phyloP scores from a whole-genome alignment of 2,888 invertebrate species.

The Asteroscopus sphinx region DNA sequence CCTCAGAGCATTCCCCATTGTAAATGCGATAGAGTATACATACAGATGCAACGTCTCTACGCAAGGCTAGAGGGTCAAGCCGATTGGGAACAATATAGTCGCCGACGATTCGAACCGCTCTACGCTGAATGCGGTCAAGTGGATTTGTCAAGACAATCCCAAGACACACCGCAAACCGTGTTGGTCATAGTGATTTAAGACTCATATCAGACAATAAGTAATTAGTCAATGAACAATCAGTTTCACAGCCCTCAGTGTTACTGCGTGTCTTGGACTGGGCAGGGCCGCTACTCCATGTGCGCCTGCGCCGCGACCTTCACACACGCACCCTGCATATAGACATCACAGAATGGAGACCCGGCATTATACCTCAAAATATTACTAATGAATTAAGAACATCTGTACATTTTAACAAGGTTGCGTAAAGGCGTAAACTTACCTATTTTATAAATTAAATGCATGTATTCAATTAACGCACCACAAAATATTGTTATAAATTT shows the following conservation, averaged over 20 bases:
- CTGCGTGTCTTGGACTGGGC: slow-evolving; percentile 15
- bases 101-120: no score
- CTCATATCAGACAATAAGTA: not conserved
- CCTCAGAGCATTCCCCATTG: no score
- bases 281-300: slow-evolving; percentile 27
- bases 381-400: not conserved
- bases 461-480: slow-evolving; percentile 12
- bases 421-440: not conserved
- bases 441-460: no score
- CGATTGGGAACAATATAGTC: no score
- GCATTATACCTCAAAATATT: not conserved
- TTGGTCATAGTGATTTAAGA: no score
- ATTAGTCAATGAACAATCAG: not conserved
- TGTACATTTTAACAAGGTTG: slow-evolving; percentile 9
- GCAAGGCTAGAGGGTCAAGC: not conserved
- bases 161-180: no score
- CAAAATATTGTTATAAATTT: slow-evolving; percentile 40
- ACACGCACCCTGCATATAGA: slow-evolving; percentile 7
- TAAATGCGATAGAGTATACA: no score
- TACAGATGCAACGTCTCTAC: no score
- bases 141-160: no score
- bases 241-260: not conserved
- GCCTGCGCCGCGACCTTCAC: slow-evolving; percentile 21
- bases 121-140: no score
- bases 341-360: not conserved